These are phyloP conservation scores for Lutjanus argentimaculatus DNA, from an alignment of 2,797 vertebrate species.

Conservation along the genomic window DNA sequence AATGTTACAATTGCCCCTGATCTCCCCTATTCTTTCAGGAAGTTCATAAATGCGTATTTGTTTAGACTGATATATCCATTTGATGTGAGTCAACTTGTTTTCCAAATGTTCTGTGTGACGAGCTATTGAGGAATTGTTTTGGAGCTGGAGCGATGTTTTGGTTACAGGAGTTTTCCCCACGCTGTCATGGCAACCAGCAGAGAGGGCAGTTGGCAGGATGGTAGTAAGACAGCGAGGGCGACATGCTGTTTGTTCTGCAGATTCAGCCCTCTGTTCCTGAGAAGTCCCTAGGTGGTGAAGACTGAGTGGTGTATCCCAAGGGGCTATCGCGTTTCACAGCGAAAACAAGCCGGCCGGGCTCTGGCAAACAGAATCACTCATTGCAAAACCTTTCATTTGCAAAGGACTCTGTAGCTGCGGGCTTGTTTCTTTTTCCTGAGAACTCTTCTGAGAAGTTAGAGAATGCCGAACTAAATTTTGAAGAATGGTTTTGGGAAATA, in stretches of 20 bases:
- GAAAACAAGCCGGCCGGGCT: conserved; percentile 71
- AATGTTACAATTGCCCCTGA: too few species aligned
- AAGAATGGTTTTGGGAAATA: conserved; percentile 45
- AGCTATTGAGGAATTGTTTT: conserved; percentile 38
- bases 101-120: neutral
- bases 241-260: conserved; percentile 79
- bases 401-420: conserved; percentile 35
- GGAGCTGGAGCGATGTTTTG: conserved; percentile 48
- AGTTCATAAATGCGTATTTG: conserved; percentile 2
- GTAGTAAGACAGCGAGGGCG: conserved; percentile 62
- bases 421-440: conserved; percentile 41
- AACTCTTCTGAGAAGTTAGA: conserved; percentile 22
- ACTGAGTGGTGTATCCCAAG: conserved; percentile 72
- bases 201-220: conserved; percentile 71
- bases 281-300: conserved; percentile 70
- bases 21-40: neutral
- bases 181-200: conserved; percentile 75
- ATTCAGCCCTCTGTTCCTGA: conserved; percentile 75
- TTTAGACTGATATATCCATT: neutral
- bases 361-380: conserved; percentile 60
- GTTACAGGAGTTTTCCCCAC: conserved; percentile 62
- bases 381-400: conserved; percentile 71
- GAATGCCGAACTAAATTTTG: conserved; percentile 14
- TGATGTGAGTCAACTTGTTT: neutral
- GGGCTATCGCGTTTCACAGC: conserved; percentile 78